These are phyloP conservation scores for Intellagama lesueurii DNA, from an alignment of 2,797 vertebrate genomes.

Conservation along the genomic window DNA sequence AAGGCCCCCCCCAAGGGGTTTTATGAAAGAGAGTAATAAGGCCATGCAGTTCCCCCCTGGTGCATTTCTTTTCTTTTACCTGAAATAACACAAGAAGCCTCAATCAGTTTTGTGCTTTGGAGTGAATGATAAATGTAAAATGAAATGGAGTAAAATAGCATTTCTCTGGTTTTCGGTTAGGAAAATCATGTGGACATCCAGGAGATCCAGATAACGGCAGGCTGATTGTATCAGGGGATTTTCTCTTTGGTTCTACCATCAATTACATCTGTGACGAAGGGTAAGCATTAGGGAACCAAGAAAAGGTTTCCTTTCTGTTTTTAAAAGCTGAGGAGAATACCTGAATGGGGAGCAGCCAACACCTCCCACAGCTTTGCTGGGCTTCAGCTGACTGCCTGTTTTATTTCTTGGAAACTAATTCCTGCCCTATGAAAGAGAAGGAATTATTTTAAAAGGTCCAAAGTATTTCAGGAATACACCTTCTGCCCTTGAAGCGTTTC, in stretches of 20 bases:
- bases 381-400: neutral
- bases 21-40: neutral
- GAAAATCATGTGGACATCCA: slow-evolving; percentile 57
- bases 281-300: slow-evolving; percentile 37
- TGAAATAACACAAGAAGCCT: no score
- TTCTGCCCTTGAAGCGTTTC: no score
- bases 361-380: no score
- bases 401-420: no score
- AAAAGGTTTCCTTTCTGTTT: neutral
- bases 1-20: neutral
- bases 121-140: neutral
- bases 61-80: neutral
- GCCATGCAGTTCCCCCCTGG: neutral
- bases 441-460: no score
- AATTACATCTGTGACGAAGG: slow-evolving; percentile 59
- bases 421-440: no score
- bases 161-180: slow-evolving; percentile 48
- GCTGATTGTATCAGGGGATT: slow-evolving; percentile 15
- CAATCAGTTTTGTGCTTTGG: neutral
- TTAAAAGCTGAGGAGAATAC: no score
- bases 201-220: slow-evolving; percentile 53
- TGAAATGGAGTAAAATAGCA: neutral
- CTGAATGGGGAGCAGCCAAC: no score
- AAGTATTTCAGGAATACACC: no score
- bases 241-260: slow-evolving; percentile 57